Evolutionary conservation across 1,140 invertebrate genomes (phyloP), one percentile per base, ranked within the genome.

Genomic region (Drosophila guanche): DNA sequence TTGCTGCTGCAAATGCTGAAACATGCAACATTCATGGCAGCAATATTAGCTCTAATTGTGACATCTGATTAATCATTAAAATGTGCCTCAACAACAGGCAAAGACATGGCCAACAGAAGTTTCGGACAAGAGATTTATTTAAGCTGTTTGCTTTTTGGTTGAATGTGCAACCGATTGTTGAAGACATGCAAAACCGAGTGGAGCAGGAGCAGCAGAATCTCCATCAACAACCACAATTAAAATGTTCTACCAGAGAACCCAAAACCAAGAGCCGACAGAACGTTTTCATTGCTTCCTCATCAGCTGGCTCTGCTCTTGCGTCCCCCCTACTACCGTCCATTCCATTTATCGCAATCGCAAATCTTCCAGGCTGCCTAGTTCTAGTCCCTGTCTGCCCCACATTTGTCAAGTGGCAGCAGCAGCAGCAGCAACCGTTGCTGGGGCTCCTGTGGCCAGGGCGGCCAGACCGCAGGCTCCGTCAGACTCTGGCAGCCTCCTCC

Each of bases 171-270:
- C 29, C 5, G 8, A 8, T 8, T 7, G 7, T 33, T 7, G 29
- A 6, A 29, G 16, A 29, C 7, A 29, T 29, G 8, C 33, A 37
- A 4, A 37, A 4, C 10, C 33, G 10, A 37, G 33, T 5, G 29
- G 37, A 61, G 50, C 63, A 69, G 66, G 48, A 48, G 37, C 41
- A 27, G 29, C 25, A 42, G 41, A 50, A 48, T 56, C 62, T 67
- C 62, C 62, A 55, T 55, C 65, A 67, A 23, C 50, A 68, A 43
- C 50, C 48, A 43, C 66, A 56, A 68, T 68, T 68, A 56, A 69
- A 68, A 56, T 68, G 50, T 33, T 8, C 20, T 6, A 33, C 10
- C 10, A 37, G 8, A 37, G 33, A 4, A 33, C 3, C 8, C 2
- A 4, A 33, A 33, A 3, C 5, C 58, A 43, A 67, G 41, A 55